These are phyloP conservation scores for Aphidius ervi DNA, from an alignment of 1,140 invertebrate species.

Conservation along the genomic window DNA sequence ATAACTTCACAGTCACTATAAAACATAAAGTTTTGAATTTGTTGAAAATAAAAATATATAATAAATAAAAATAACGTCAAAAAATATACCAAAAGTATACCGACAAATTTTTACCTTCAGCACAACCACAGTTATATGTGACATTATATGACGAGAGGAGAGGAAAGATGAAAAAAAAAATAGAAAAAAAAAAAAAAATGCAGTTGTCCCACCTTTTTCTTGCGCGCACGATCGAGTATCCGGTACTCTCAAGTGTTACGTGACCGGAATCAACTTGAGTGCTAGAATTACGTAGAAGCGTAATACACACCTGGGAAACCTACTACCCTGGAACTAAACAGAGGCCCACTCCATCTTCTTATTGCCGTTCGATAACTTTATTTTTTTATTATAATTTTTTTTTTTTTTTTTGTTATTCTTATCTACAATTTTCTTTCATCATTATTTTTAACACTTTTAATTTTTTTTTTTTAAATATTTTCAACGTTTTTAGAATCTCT, in stretches of 20 bases:
- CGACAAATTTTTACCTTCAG: too few relatives aligned
- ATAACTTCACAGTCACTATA: too few relatives aligned
- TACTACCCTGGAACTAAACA: conserved; percentile 12
- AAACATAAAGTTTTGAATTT: too few relatives aligned
- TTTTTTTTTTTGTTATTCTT: conserved; percentile 6
- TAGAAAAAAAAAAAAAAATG: neutral
- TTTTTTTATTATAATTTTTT: conserved; percentile 5
- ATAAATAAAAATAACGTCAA: too few relatives aligned
- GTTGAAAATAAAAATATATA: too few relatives aligned
- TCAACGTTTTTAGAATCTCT: neutral
- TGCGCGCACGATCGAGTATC: conserved; percentile 12
- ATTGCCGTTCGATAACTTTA: conserved; percentile 19
- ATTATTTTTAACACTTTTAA: conserved; percentile 6
- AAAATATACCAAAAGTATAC: too few relatives aligned
- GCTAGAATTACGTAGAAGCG: conserved; percentile 24
- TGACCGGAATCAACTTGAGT: conserved; percentile 25
- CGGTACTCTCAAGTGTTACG: conserved; percentile 26
- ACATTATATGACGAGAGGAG: too few relatives aligned
- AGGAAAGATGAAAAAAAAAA: too few relatives aligned
- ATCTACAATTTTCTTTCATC: neutral
- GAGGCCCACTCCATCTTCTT: conserved; percentile 17
- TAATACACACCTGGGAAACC: conserved; percentile 22
- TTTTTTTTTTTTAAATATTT: conserved; percentile 1
- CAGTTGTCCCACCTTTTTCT: conserved; percentile 4
- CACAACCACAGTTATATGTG: too few relatives aligned